These are phyloP conservation scores for Drosophila villosipedis DNA, from an alignment of 2,888 invertebrate species.

Conservation along the genomic window DNA sequence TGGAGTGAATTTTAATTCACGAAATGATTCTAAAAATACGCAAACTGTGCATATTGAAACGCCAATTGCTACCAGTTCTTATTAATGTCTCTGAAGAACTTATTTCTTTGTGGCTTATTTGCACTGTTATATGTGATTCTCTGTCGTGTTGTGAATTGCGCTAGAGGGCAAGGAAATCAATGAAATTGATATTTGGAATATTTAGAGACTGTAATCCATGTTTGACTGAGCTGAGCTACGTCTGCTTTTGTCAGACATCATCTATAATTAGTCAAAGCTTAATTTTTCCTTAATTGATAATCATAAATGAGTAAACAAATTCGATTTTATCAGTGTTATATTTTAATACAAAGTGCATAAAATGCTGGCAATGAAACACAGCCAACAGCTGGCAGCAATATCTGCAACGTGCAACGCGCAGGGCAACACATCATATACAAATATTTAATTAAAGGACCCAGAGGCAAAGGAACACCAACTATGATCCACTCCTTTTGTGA, in stretches of 20 bases:
- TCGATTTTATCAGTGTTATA: slow-evolving; percentile 48
- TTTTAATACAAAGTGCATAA: not conserved
- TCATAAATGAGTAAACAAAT: slow-evolving; percentile 58
- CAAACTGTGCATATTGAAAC: no score
- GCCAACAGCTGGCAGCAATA: not conserved
- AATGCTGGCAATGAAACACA: not conserved
- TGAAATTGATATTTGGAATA: no score
- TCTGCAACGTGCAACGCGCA: not conserved
- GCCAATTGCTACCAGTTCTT: no score
- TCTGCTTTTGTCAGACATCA: not conserved
- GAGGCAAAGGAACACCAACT: not conserved
- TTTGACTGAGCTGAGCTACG: not conserved
- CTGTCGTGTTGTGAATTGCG: no score
- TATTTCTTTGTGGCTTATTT: no score
- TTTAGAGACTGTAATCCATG: not conserved
- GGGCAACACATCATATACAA: not conserved
- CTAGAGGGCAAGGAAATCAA: no score
- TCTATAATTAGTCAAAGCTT: slow-evolving; percentile 6
- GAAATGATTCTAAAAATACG: no score
- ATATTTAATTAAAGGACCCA: not conserved
- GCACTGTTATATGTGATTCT: no score
- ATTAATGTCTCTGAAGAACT: no score
- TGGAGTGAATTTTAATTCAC: no score
- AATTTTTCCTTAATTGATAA: slow-evolving; percentile 42
- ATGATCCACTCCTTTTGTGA: not conserved